These are phyloP conservation scores for Pteronotus mesoamericanus DNA, from an alignment of 2,797 vertebrate species.

Conservation along the genomic window DNA sequence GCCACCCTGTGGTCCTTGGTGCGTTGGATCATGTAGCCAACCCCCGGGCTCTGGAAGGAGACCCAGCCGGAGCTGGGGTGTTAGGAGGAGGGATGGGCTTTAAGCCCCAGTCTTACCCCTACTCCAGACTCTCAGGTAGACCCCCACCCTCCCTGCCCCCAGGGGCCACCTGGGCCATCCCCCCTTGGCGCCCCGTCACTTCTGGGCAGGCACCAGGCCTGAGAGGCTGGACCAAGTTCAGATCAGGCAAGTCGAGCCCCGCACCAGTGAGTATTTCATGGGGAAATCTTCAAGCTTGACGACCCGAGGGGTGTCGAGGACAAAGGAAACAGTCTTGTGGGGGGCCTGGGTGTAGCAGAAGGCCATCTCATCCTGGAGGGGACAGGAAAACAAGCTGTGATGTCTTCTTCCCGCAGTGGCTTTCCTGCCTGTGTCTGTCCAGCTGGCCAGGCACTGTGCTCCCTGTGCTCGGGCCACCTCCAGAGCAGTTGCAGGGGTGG, in stretches of 20 bases:
- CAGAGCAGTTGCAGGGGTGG: too few species aligned
- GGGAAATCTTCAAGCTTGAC: slow-evolving; percentile 18
- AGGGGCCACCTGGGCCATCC: background rate
- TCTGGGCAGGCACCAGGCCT: background rate
- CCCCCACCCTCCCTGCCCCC: accelerated
- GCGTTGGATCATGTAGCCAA: background rate
- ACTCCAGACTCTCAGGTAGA: background rate
- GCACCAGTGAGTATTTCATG: slow-evolving; percentile 65
- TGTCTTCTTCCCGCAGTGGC: accelerated
- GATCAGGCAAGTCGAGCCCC: background rate
- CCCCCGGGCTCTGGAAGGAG: slow-evolving; percentile 50
- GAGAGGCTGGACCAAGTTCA: background rate
- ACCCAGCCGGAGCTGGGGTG: accelerated
- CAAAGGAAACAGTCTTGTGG: slow-evolving; percentile 11
- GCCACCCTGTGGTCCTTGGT: slow-evolving; percentile 42
- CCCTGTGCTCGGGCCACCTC: background rate
- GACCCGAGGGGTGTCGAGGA: slow-evolving; percentile 52
- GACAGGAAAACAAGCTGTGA: background rate
- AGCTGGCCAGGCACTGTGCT: accelerated
- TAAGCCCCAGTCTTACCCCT: background rate
- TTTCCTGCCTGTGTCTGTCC: accelerated
- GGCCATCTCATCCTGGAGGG: slow-evolving; percentile 59
- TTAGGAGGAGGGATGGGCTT: background rate
- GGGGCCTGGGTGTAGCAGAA: slow-evolving; percentile 68
- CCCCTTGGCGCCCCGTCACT: accelerated